phyloP scores from a whole-genome alignment of 2,888 invertebrate species.

The Lycocerus yunnanus region DNA sequence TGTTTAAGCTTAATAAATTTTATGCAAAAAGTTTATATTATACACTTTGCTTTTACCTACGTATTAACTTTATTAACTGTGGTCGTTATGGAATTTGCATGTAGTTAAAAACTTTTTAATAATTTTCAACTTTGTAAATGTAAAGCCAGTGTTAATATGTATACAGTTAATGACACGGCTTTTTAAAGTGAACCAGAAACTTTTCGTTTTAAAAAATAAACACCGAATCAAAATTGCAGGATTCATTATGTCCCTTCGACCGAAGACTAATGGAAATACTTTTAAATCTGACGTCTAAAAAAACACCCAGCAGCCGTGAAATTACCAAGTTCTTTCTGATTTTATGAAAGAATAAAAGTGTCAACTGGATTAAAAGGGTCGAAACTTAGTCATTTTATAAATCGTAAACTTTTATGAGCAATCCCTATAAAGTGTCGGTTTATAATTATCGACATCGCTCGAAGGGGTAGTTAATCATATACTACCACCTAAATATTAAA shows the following conservation, averaged over 20 bases:
- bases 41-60: slow-evolving; percentile 21
- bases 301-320: slow-evolving; percentile 45
- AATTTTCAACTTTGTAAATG: slow-evolving; percentile 39
- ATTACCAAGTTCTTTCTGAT: slow-evolving; percentile 46
- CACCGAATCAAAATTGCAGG: slow-evolving; percentile 5
- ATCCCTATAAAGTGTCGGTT: neutral
- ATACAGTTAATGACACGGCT: slow-evolving; percentile 32
- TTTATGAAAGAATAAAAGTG: slow-evolving; percentile 44
- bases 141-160: slow-evolving; percentile 34
- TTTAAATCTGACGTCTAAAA: slow-evolving; percentile 43
- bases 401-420: slow-evolving; percentile 18
- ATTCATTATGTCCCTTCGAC: slow-evolving; percentile 21
- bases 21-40: slow-evolving; percentile 29
- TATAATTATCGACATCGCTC: slow-evolving; percentile 3
- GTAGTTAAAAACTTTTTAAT: slow-evolving; percentile 48
- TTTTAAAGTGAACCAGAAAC: slow-evolving; percentile 20
- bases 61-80: slow-evolving; percentile 30
- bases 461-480: neutral
- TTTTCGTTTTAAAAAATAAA: slow-evolving; percentile 8
- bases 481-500: neutral
- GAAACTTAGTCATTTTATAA: slow-evolving; percentile 29
- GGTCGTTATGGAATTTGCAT: slow-evolving; percentile 44
- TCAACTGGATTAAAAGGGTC: slow-evolving; percentile 31
- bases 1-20: slow-evolving; percentile 1
- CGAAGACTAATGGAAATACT: slow-evolving; percentile 44